Base-by-base conservation (phyloP, 2,888 invertebrate genomes). In the Noctua comes region DNA sequence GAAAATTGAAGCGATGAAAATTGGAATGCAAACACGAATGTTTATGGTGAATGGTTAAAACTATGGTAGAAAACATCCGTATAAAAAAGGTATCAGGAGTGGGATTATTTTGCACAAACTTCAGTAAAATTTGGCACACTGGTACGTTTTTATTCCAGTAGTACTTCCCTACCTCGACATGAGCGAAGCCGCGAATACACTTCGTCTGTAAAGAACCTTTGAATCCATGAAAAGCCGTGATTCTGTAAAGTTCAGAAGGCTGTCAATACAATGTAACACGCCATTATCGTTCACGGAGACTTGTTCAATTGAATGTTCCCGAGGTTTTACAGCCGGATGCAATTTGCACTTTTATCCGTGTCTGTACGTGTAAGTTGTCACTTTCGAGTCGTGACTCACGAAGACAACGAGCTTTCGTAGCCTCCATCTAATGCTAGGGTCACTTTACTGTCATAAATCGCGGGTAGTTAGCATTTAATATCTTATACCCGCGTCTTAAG, bases 371-470 rank as follows among this genome's bases (percentile, higher is more conserved):
- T 88, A 91, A 91, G 92, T 93, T 95, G 95, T 95, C 94, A 94
- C 95, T 95, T 95, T 94, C 94, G 84, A 94, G 92, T 93, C 93
- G 94, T 94, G 95, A 94, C 89, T 95, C 95, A 94, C 95, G 94
- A 95, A 92, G 91, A 90, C 92, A 90, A 86, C 90, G 90, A 90
- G 93, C 93, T 93, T 93, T 93, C 93, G 92, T 91, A 91, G 91
- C 92, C 90, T 90, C 87, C 86, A 85, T 86, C 89, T 87, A 88
- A 85, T 89, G 82, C 88, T 88, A 88, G 90, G 89, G 91, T 90
- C 91, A 89, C 86, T 88, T 77, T 82, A 85, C 86, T 89, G 90
- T 92, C 92, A 92, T 92, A 93, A 93, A 93, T 93, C 89, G 90
- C 82, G 84, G 88, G 90, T 92, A 88, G 90, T 92, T 91, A 91